Base-by-base conservation (phyloP, 2,888 invertebrate species). In the Thereva nobilitata region DNA sequence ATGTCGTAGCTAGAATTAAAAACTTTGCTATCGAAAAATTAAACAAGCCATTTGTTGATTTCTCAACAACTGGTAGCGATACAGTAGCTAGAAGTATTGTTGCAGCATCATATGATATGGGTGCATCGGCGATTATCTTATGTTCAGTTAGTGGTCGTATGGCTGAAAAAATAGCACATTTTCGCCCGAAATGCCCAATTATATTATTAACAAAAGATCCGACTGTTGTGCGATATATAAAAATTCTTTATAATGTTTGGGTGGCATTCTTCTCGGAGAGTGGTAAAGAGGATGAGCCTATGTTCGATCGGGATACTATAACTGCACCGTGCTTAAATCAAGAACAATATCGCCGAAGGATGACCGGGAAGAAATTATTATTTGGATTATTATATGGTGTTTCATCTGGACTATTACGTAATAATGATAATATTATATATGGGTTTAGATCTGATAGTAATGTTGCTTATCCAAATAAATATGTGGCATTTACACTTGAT, bases 101-200 rank as follows among this genome's bases (percentile, higher is more conserved):
- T 0, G 70, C 73, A 9, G 74, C 77, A 8, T 74, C 79, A 3
- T 67, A 74, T 12, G 77, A 79, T 68, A 70, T 72, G 2, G 65
- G 73, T 1, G 78, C 76, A 3, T 71, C 70, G 1, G 75, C 73
- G 1, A 78, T 80, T 47, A 49, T 80, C 1, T 72, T 80, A 1
- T 75, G 74, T 10, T 74, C 77, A 2, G 64, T 73, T 3, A 73
- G 74, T 23, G 75, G 77, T 0, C 73, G 76, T 5, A 78, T 78
- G 78, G 76, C 76, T 5, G 72, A 74, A 8, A 76, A 76, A 70
- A 69, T 80, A 1, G 70, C 80, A 0, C 79, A 79, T 66, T 79
- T 75, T 66, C 73, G 80, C 0, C 78, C 80, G 0, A 72, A 66
- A 3, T 72, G 74, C 0, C 75, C 77, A 6, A 76, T 79, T 10